Percentiles rank a stretch among this genome's conserved stretches.
These are phyloP conservation scores for Neolamprologus variostigma DNA, from an alignment of 2,113 vertebrate species.

Conservation along the genomic window DNA sequence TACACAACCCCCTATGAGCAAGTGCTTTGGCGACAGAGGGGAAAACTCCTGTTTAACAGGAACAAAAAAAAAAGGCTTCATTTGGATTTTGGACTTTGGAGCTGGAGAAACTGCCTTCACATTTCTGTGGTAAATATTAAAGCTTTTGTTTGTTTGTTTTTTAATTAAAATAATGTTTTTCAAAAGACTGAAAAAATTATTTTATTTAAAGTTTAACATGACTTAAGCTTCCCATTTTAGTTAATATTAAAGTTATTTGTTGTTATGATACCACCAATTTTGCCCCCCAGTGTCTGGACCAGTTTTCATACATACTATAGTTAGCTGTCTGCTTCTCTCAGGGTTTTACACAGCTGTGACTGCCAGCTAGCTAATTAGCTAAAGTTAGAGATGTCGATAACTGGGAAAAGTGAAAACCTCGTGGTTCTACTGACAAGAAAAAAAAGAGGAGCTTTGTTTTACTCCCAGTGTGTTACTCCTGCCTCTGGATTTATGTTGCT, in stretches of 20 bases:
- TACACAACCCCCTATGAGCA: background rate
- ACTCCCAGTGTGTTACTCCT: background rate
- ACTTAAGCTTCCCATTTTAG: background rate
- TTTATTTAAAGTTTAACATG: background rate
- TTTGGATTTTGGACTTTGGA: background rate
- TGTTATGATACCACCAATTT: background rate
- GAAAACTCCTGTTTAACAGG: background rate
- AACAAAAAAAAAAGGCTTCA: background rate
- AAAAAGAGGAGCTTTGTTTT: background rate
- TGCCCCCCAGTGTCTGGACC: background rate
- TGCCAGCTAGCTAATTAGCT: background rate
- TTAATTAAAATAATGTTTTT: background rate
- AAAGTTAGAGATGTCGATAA: background rate
- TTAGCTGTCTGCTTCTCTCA: rapidly evolving
- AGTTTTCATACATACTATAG: background rate
- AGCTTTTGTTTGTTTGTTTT: background rate
- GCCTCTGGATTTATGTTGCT: background rate
- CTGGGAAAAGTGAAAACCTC: background rate
- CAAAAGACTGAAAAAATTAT: background rate
- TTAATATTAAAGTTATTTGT: background rate
- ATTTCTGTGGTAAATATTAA: background rate
- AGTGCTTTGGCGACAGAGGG: background rate
- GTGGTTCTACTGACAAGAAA: background rate
- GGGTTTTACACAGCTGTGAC: background rate
- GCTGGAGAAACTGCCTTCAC: background rate